These are phyloP conservation scores for Bubo scandiacus DNA, from an alignment of 2,113 vertebrate genomes.

Conservation along the genomic window DNA sequence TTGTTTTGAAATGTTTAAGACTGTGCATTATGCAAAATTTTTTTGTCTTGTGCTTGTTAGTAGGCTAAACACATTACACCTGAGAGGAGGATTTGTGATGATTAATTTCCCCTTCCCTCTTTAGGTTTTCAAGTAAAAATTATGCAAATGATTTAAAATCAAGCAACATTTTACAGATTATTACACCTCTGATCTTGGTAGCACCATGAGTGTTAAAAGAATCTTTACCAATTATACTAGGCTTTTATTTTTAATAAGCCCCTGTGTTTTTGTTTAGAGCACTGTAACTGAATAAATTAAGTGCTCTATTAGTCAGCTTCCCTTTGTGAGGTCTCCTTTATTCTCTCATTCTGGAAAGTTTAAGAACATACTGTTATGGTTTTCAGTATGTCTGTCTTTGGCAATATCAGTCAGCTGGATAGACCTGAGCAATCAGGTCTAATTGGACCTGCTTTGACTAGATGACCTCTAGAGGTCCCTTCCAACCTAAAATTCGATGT, in stretches of 20 bases:
- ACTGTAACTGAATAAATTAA: not conserved
- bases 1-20: not conserved
- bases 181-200: not conserved
- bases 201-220: not conserved
- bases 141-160: not conserved
- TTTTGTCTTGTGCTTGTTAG: not conserved
- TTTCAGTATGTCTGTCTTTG: not conserved
- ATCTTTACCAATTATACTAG: not conserved
- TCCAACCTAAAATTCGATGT: not conserved
- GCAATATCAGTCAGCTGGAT: not conserved
- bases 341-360: not conserved
- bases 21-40: not conserved
- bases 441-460: not conserved
- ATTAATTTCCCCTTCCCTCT: not conserved
- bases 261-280: not conserved
- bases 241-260: not conserved
- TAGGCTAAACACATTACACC: not conserved
- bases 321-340: not conserved
- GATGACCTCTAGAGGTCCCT: not conserved
- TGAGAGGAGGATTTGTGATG: not conserved
- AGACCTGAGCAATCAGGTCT: not conserved
- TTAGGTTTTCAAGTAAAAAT: not conserved
- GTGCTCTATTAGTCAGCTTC: not conserved
- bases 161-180: not conserved
- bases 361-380: not conserved